Conservation (phyloP, 2,797 vertebrate genomes). For the Smutsia temminckii region DNA sequence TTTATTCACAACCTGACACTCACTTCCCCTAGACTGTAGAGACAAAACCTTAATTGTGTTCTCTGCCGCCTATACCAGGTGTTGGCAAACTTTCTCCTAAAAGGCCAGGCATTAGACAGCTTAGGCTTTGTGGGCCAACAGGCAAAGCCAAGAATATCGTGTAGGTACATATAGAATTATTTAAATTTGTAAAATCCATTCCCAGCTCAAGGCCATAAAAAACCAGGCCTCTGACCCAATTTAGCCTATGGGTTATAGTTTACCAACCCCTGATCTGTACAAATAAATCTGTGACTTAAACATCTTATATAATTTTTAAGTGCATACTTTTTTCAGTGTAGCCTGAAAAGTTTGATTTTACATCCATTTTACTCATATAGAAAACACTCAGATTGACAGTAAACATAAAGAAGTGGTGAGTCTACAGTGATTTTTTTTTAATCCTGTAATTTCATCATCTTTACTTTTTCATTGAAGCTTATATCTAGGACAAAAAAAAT, state of each 20-base stretch:
- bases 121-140: conserved; percentile 28
- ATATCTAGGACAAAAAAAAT: neutral
- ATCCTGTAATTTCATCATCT: neutral
- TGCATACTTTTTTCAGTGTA: neutral
- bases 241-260: neutral
- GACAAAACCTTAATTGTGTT: neutral
- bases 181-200: neutral
- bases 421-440: neutral
- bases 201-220: neutral
- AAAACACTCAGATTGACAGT: neutral
- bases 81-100: neutral
- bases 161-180: neutral
- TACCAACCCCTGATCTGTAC: neutral
- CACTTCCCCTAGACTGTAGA: neutral
- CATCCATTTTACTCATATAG: neutral
- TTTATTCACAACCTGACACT: neutral
- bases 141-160: conserved; percentile 11
- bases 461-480: conserved; percentile 37
- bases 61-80: neutral
- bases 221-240: neutral
- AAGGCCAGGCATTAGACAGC: neutral
- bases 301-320: neutral
- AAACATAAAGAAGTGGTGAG: neutral
- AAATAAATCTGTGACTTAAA: neutral
- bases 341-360: conserved; percentile 3